Percentiles rank a stretch among this genome's conserved stretches.
Conservation (phyloP, 2,888 invertebrate species). For the Meghimatium bilineatum region DNA sequence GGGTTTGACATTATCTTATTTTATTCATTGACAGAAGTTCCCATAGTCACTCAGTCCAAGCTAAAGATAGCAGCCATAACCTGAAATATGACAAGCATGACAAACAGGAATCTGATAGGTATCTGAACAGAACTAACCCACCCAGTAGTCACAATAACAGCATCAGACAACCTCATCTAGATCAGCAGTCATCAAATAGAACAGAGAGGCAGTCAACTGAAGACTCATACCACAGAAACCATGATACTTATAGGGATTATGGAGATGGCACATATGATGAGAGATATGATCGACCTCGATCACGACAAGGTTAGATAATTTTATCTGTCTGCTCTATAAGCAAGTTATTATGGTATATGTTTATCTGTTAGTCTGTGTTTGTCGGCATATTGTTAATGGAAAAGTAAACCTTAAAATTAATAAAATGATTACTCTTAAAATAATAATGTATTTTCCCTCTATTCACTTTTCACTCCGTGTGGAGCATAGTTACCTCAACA, state of each 20-base stretch:
- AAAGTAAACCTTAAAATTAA: no score
- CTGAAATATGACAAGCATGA: not conserved
- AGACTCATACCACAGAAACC: conserved; percentile 45
- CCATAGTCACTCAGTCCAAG: not conserved
- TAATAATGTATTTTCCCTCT: no score
- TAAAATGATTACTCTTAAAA: no score
- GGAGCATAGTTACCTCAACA: no score
- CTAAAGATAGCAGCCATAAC: not conserved
- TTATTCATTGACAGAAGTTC: conserved; percentile 2
- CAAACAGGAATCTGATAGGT: not conserved
- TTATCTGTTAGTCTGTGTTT: not conserved
- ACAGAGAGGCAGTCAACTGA: conserved; percentile 55
- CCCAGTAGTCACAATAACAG: conserved; percentile 26
- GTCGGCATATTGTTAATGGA: no score
- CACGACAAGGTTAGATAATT: conserved; percentile 62
- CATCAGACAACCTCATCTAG: conserved; percentile 32
- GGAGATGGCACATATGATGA: conserved; percentile 60
- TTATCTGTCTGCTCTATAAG: not conserved
- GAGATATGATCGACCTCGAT: conserved; percentile 66
- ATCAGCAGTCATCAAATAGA: conserved; percentile 48
- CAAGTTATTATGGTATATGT: no score
- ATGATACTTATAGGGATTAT: conserved; percentile 48
- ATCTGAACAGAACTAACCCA: not conserved
- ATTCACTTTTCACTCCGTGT: no score
- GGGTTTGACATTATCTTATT: not conserved